These are phyloP conservation scores for Tetrax tetrax DNA, from an alignment of 2,113 vertebrate species.

Conservation along the genomic window DNA sequence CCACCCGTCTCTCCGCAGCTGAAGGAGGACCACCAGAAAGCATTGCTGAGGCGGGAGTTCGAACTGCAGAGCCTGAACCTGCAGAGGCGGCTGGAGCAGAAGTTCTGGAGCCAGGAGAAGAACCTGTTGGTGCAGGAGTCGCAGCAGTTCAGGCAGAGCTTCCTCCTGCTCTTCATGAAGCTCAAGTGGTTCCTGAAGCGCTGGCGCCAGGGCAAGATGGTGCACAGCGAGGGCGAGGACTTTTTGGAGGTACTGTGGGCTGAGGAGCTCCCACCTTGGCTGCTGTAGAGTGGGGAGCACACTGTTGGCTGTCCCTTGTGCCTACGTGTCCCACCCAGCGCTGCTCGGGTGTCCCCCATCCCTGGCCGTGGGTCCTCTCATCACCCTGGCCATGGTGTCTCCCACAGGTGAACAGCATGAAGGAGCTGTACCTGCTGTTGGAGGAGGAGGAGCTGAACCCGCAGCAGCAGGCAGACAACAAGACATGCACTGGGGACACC, in stretches of 20 bases:
- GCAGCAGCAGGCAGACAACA: slow-evolving; percentile 86
- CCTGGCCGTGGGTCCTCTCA: not conserved
- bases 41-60: slow-evolving; percentile 89
- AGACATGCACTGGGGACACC: slow-evolving; percentile 76
- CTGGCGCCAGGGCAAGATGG: slow-evolving; percentile 90
- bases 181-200: slow-evolving; percentile 97
- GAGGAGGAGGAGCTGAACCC: slow-evolving; percentile 88
- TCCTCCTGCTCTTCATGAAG: slow-evolving; percentile 94
- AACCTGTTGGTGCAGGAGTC: slow-evolving; percentile 93
- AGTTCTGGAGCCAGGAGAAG: slow-evolving; percentile 94
- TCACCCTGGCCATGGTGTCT: not conserved
- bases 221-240: slow-evolving; percentile 87
- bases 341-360: not conserved
- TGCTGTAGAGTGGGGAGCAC: rapidly evolving
- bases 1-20: slow-evolving; percentile 62
- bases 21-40: slow-evolving; percentile 95
- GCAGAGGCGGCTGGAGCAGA: slow-evolving; percentile 92
- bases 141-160: slow-evolving; percentile 93
- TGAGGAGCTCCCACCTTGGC: not conserved
- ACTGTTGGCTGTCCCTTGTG: rapidly evolving
- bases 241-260: slow-evolving; percentile 86
- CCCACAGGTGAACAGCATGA: slow-evolving; percentile 91
- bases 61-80: slow-evolving; percentile 95
- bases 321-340: not conserved
- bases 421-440: slow-evolving; percentile 91